These are phyloP conservation scores for Pollachius pollachius DNA, from an alignment of 2,113 vertebrate genomes.

Conservation along the genomic window DNA sequence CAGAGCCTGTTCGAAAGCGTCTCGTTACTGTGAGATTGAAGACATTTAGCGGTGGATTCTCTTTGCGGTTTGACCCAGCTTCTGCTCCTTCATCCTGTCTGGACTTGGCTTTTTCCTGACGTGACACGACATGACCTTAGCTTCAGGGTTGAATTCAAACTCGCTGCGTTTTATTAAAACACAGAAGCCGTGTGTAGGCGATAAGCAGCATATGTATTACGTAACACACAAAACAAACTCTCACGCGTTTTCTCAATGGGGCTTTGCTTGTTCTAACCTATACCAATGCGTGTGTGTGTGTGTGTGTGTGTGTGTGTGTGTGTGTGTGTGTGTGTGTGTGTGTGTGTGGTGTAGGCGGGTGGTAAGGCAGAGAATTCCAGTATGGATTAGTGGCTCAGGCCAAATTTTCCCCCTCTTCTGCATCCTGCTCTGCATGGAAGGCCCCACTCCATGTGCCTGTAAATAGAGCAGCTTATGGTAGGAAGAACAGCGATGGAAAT, in stretches of 20 bases:
- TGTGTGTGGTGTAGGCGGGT: neutral
- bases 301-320: neutral
- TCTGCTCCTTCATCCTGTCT: neutral
- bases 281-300: neutral
- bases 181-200: neutral
- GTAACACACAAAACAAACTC: neutral
- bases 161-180: too few relatives aligned
- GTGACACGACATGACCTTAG: neutral
- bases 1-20: too few relatives aligned
- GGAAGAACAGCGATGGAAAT: neutral
- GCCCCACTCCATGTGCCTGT: neutral
- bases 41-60: neutral
- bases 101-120: neutral
- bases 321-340: slow-evolving; percentile 2
- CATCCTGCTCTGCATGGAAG: slow-evolving; percentile 28
- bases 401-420: slow-evolving; percentile 52
- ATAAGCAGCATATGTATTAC: neutral
- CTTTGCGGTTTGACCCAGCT: neutral
- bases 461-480: slow-evolving; percentile 2
- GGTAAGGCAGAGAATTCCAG: slow-evolving; percentile 58
- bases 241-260: too few relatives aligned
- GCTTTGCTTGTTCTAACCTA: too few relatives aligned
- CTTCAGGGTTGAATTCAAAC: too few relatives aligned
- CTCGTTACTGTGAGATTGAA: neutral
- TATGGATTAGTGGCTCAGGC: slow-evolving; percentile 73